Evolutionary conservation across 37 sponge, comb jelly and placozoan genomes (phyloP).

Genomic region (Bolinopsis microptera): DNA sequence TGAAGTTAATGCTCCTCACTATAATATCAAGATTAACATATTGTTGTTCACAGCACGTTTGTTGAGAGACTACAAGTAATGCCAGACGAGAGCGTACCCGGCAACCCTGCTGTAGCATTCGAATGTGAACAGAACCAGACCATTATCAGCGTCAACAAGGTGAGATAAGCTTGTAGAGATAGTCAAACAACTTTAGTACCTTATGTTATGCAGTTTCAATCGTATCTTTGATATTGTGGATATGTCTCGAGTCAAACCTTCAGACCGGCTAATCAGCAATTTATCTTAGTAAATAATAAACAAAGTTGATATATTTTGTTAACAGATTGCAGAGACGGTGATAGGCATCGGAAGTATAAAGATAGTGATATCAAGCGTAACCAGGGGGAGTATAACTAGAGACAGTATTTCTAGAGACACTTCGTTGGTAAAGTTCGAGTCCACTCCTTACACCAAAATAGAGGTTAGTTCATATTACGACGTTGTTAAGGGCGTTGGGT

Average conservation of each 20-base stretch:
- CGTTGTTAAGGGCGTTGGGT: no score
- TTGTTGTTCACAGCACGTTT: background rate
- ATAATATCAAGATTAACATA: no score
- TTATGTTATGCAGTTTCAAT: no score
- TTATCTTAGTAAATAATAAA: no score
- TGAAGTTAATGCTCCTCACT: no score
- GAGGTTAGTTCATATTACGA: background rate
- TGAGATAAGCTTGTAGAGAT: no score
- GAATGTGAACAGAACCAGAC: background rate
- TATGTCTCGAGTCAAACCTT: no score
- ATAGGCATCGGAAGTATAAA: constrained; percentile 4
- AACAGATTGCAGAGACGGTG: constrained; percentile 15
- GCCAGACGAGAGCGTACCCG: background rate
- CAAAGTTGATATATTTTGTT: no score
- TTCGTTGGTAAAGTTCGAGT: background rate
- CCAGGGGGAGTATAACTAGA: background rate
- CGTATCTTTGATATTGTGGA: no score
- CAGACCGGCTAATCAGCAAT: no score
- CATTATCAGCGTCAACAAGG: constrained; percentile 1
- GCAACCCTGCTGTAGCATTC: background rate
- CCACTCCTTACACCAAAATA: constrained; percentile 24
- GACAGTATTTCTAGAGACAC: background rate
- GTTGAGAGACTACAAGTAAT: constrained; percentile 9
- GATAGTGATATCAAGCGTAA: background rate
- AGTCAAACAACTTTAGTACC: no score